A percentile compares a stretch with the other conserved stretches of the same genome.
Conservation (phyloP, 2,797 vertebrate genomes). For the Sebastes jordani region DNA sequence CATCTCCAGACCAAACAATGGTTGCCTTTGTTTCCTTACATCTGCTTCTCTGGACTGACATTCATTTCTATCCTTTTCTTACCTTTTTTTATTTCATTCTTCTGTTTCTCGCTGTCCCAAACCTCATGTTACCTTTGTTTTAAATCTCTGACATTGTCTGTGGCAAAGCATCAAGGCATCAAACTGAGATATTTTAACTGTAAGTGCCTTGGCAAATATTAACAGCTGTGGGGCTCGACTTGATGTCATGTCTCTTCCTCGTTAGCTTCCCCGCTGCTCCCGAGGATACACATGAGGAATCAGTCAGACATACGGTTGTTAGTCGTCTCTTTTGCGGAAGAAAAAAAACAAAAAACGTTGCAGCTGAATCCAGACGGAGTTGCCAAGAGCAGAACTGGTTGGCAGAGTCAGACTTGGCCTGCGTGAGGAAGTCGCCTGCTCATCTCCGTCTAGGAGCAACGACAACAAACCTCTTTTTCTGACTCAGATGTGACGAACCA, state of each 20-base stretch:
- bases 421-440: conserved; percentile 41
- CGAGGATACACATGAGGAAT: conserved; percentile 60
- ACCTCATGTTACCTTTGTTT: conserved; percentile 34
- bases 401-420: conserved; percentile 30
- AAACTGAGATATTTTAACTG: conserved; percentile 45
- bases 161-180: conserved; percentile 21
- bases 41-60: conserved; percentile 80
- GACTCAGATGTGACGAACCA: conserved; percentile 40
- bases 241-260: conserved; percentile 49
- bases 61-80: conserved; percentile 45
- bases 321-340: conserved; percentile 28
- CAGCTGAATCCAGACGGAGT: conserved; percentile 41
- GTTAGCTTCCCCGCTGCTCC: conserved; percentile 50
- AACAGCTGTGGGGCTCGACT: conserved; percentile 43
- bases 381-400: conserved; percentile 33
- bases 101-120: conserved; percentile 17
- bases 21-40: conserved; percentile 85
- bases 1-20: conserved; percentile 86
- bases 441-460: conserved; percentile 37
- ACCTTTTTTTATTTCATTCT: conserved; percentile 43
- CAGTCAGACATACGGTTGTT: conserved; percentile 55
- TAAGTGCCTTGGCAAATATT: conserved; percentile 49
- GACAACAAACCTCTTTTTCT: conserved; percentile 38
- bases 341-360: conserved; percentile 11
- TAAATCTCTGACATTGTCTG: conserved; percentile 28